phyloP scores from a whole-genome alignment of 2,113 vertebrate genomes.

The Megaleporinus macrocephalus region DNA sequence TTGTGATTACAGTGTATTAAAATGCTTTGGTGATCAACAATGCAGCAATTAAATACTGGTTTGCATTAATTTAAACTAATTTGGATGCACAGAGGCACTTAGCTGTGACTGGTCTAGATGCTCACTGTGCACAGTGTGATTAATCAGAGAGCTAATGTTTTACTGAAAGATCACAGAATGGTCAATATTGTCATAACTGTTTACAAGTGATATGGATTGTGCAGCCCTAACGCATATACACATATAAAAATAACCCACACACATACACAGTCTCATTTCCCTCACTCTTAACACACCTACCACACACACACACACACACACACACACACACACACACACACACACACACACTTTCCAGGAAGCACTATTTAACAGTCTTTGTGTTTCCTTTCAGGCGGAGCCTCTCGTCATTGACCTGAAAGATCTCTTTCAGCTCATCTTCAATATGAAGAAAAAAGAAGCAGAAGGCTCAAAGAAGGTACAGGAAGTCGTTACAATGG shows the following conservation, averaged over 20 bases:
- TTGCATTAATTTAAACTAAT: too few relatives aligned
- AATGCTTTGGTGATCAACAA: too few relatives aligned
- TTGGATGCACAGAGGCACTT: too few relatives aligned
- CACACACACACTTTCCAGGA: conserved; percentile 7
- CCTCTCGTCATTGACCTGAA: conserved; percentile 95
- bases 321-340: background rate
- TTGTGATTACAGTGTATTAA: too few relatives aligned
- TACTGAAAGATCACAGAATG: too few relatives aligned
- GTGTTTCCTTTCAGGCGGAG: conserved; percentile 81
- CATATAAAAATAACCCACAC: background rate
- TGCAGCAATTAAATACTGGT: too few relatives aligned
- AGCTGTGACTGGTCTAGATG: too few relatives aligned
- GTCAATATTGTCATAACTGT: too few relatives aligned
- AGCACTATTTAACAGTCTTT: conserved; percentile 33
- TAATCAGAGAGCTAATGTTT: too few relatives aligned
- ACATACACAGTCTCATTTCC: background rate
- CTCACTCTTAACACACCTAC: background rate
- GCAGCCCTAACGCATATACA: background rate
- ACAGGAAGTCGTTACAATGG: conserved; percentile 12
- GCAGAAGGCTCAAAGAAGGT: conserved; percentile 86
- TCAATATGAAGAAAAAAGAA: conserved; percentile 92
- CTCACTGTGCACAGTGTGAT: too few relatives aligned
- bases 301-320: background rate
- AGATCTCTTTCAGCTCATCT: conserved; percentile 96
- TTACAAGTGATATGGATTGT: too few relatives aligned